Evolutionary conservation across 2,113 vertebrate genomes (phyloP), one percentile per base, ranked within the genome.

Genomic region (Rhipidura dahli): DNA sequence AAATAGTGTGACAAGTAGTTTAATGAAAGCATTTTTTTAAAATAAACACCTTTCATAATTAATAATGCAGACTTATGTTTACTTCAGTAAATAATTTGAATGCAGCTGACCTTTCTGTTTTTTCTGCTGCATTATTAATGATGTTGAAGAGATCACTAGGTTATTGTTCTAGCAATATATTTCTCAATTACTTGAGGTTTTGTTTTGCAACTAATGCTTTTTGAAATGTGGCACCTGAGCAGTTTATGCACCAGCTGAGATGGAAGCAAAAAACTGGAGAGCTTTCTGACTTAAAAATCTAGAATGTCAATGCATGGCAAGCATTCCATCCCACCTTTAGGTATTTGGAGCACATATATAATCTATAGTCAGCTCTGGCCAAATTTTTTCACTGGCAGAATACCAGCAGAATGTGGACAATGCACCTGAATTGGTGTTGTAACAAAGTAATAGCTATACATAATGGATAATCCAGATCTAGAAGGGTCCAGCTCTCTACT

Each of bases 81-180:
- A 50, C 80, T 94, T 96, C 82, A 80, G 61, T 82, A 94, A 94
- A 96, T 84, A 93, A 84, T 83, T 94, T 94, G 54, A 92, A 84
- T 92, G 84, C 69, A 90, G 60, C 50, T 95, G 91, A 92, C 76
- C 83, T 72, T 92, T 93, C 66, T 93, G 3, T 64, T 94, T 97
- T 91, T 69, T 51, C 54, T 89, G 31, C 40, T 97, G 50, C 44
- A 93, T 96, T 95, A 92, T 96, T 96, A 88, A 91, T 89, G 79
- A 69, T 61, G 33, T 68, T 88, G 64, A 95, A 92, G 87, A 85
- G 54, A 73, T 95, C 60, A 75, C 51, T 59, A 61, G 33, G 73
- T 93, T 94, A 86, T 72, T 91, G 51, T 96, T 94, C 37, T 69
- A 85, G 63, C 72, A 91, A 86, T 35, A 78, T 68, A 26, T 81